Evolutionary conservation across 2,888 invertebrate species (phyloP), one percentile per base, ranked within the genome.

Genomic region (Drosophila flavopinicola): DNA sequence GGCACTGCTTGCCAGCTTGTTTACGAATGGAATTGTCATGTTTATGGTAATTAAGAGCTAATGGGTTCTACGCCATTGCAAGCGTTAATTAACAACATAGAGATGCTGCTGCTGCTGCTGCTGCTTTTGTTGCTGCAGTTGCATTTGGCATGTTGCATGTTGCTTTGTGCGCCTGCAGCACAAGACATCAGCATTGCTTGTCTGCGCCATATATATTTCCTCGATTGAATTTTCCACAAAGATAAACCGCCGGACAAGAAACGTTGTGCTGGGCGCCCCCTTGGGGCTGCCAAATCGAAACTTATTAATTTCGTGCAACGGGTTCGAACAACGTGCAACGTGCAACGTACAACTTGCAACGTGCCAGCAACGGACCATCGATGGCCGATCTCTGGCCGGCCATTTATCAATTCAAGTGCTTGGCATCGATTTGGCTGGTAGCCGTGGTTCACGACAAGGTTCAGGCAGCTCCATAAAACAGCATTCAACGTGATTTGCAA

Each of bases 41-140:
- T 85, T 79, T 78, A 88, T 88, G 88, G 79, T 86, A 86, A 86
- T 86, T 87, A 85, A 78, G 59, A 73, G 69, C 75, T 74, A 86
- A 86, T 86, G 85, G 87, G 85, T 78, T 87, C 83, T 87, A 78
- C 74, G 71, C 85, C 70, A 84, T 88, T 86, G 79, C 75, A 64
- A 70, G 67, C 68, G 83, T 75, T 88, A 87, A 86, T 86, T 85
- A 75, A 73, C 75, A 75, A 70, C 65, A 65, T 70, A 51, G 57
- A 65, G 37, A 63, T 75, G 29, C 29, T 33, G 32, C 32, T 13
- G 6, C 11, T 29, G 32, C 6, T 32, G 32, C 30, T 0, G 6
- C 4, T 32, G 6, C 11, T 32, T n/a, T 11, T 11, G 5, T 6
- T 27, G 69, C 73, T n/a, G n/a, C n/a, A n/a, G n/a, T n/a, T n/a